Base-by-base conservation (phyloP, 2,797 vertebrate genomes). In the Eulemur coronatus region DNA sequence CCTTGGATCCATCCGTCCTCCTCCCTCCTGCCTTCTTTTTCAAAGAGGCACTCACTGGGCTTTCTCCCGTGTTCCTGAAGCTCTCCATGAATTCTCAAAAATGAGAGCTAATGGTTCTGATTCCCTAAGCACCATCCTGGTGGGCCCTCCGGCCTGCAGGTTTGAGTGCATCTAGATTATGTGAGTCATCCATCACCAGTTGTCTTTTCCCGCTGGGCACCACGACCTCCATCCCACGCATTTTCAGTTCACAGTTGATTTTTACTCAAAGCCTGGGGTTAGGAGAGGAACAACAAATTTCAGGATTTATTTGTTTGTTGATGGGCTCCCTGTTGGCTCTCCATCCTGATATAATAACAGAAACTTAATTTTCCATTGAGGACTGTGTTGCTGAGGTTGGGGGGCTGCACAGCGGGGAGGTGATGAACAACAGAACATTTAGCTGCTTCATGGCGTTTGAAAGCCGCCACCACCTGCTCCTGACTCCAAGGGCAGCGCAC, bases 1-100 rank as follows among this genome's bases (percentile, higher is more conserved):
- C 65, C 0, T 1, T 38, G 55, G 55, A 0, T 12, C 43, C 5
- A 14, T 9, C 33, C 24, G 0, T n/a, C 1, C 0, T 17, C 30
- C 69, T 33, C 15, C 18, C 2, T 11, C 33, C 72, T 0, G 0
- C 59, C 57, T 30, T 33, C 57, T 22, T 41, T 35, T 50, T 12
- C 10, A 59, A 73, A 50, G 72, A 84, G 69, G n/a, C 17, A 0
- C n/a, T 61, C 24, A 2, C 0, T 20, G 13, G 52, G 48, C 30
- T 22, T 46, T 30, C 69, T 75, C 22, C 26, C 5, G 4, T 0
- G 3, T 46, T 55, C 24, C 1, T 1, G 3, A 24, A 1, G 46
- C 35, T 41, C 84, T 15, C 80, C 0, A 0, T 0, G 17, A n/a
- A 13, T 65, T 79, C 81, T 63, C 89, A 5, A 5, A 14, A 20